Percentiles rank a stretch among this genome's conserved stretches.
These are phyloP conservation scores for Seriola dumerili DNA, from an alignment of 2,113 vertebrate species.

Conservation along the genomic window DNA sequence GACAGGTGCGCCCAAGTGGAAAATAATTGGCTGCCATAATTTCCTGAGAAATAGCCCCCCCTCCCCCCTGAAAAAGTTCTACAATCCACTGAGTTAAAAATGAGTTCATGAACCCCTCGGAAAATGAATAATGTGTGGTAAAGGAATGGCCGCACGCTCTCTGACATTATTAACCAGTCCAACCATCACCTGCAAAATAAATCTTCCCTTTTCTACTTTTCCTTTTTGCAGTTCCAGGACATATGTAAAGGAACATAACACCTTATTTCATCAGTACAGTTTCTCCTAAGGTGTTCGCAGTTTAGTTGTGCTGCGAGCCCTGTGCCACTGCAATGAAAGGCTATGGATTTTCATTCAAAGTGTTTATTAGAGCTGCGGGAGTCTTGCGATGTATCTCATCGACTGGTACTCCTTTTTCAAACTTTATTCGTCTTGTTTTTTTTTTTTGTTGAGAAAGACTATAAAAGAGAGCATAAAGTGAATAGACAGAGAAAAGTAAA, in stretches of 20 bases:
- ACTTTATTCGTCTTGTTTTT: background rate
- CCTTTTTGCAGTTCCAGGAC: conserved; percentile 7
- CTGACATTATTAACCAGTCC: conserved; percentile 38
- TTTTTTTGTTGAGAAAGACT: background rate
- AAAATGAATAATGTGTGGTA: conserved; percentile 44
- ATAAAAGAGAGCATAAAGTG: too few relatives aligned
- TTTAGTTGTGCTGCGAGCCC: background rate
- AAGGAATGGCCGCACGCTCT: conserved; percentile 39
- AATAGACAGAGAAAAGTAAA: background rate
- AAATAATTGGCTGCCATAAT: conserved; percentile 70
- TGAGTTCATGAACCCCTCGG: conserved; percentile 52
- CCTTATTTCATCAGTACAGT: conserved; percentile 4
- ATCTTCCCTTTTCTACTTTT: background rate
- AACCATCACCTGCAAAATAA: conserved; percentile 22
- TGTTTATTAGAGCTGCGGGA: background rate
- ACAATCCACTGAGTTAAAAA: conserved; percentile 51
- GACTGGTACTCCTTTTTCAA: background rate
- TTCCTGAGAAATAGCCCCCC: conserved; percentile 48
- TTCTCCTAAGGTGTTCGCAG: background rate
- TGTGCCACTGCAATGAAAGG: background rate
- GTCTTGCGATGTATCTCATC: background rate
- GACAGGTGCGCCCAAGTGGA: conserved; percentile 59
- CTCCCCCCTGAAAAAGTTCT: conserved; percentile 34
- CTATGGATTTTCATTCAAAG: background rate
- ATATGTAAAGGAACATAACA: conserved; percentile 17